Percentiles rank a stretch among this genome's conserved stretches.
These are phyloP conservation scores for Lethocerus indicus DNA, from an alignment of 1,140 invertebrate species.

Conservation along the genomic window DNA sequence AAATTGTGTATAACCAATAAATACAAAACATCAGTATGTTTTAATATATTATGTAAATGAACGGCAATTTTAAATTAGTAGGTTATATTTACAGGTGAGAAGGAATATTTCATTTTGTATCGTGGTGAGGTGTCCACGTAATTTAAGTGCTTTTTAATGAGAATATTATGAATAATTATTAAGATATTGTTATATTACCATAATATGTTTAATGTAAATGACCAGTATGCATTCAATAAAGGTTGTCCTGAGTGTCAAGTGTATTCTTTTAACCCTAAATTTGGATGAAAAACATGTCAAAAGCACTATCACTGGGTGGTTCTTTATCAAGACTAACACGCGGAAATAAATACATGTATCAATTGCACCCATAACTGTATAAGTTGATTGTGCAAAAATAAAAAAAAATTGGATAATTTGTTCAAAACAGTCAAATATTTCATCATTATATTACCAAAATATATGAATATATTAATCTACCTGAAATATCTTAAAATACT, in stretches of 20 bases:
- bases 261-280: not conserved
- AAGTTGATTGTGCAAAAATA: too few relatives aligned
- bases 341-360: too few relatives aligned
- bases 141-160: slow-evolving; percentile 18
- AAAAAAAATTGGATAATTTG: too few relatives aligned
- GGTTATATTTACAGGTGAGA: not conserved
- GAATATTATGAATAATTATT: slow-evolving; percentile 3
- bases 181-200: slow-evolving; percentile 9
- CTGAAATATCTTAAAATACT: too few relatives aligned
- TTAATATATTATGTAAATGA: not conserved
- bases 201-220: slow-evolving; percentile 15
- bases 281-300: too few relatives aligned
- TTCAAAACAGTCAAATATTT: too few relatives aligned
- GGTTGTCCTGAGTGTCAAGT: slow-evolving; percentile 16
- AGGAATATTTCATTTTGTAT: not conserved
- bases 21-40: not conserved
- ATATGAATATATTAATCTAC: too few relatives aligned
- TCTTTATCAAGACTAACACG: too few relatives aligned
- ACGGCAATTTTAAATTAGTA: not conserved
- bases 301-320: too few relatives aligned
- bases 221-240: slow-evolving; percentile 21
- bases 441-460: too few relatives aligned
- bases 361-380: too few relatives aligned
- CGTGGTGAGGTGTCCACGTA: slow-evolving; percentile 3
- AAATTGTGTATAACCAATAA: not conserved